Conservation (phyloP, 2,797 vertebrate genomes). For the Trichosurus vulpecula region DNA sequence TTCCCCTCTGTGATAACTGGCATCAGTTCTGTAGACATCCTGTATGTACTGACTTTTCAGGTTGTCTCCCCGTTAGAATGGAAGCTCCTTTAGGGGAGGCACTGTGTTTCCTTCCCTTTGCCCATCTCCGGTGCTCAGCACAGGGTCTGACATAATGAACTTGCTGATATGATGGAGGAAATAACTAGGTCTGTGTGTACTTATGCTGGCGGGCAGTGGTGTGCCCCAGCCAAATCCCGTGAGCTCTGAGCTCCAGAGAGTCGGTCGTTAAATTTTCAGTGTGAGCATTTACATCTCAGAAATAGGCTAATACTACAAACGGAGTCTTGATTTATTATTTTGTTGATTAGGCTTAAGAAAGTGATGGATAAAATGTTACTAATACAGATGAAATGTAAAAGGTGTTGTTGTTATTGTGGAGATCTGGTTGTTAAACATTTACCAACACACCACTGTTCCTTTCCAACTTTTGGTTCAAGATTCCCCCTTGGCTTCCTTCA, state of each 20-base stretch:
- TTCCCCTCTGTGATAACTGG: neutral
- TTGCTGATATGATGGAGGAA: slow-evolving; percentile 51
- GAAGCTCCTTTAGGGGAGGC: neutral
- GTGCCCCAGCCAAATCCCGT: neutral
- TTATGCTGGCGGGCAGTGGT: slow-evolving; percentile 33
- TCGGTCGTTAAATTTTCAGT: neutral
- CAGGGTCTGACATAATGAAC: neutral
- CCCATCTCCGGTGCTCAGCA: neutral
- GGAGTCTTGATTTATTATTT: neutral
- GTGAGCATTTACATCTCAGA: neutral
- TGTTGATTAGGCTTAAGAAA: neutral
- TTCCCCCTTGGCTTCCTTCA: slow-evolving; percentile 1
- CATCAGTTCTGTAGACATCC: neutral
- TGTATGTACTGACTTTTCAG: no score
- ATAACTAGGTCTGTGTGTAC: slow-evolving; percentile 72
- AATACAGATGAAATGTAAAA: neutral
- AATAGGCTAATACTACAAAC: neutral
- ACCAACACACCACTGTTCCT: neutral
- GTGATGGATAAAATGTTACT: neutral
- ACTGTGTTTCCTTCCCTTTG: neutral
- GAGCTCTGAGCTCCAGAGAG: neutral
- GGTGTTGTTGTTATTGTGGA: neutral
- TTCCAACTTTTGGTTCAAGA: slow-evolving; percentile 16
- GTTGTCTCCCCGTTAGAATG: neutral
- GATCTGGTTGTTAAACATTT: neutral